Evolutionary conservation across 64 coral and sea anemone species (phyloP).

Genomic region (Stichodactyla helianthus): DNA sequence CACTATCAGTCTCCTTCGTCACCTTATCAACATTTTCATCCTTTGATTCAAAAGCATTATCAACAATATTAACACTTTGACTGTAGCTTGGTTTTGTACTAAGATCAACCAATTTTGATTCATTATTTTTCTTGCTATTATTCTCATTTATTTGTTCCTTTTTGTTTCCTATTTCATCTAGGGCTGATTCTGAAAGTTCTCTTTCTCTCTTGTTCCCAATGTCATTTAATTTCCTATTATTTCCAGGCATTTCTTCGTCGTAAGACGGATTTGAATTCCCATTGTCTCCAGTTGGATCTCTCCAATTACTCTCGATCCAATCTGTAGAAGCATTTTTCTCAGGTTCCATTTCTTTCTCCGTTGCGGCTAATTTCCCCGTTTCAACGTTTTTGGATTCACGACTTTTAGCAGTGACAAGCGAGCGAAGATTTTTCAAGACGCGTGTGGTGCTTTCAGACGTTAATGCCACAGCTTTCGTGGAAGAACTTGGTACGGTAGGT

Average conservation of each 20-base stretch:
- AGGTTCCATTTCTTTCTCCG: neutral
- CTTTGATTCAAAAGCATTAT: neutral
- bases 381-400: neutral
- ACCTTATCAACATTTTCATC: neutral
- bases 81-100: neutral
- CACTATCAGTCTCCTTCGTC: no score
- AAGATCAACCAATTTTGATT: neutral
- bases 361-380: neutral
- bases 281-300: neutral
- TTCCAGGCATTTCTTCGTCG: neutral
- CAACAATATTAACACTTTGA: neutral
- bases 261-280: neutral
- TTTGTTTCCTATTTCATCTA: neutral
- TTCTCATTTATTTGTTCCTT: neutral
- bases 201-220: neutral
- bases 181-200: neutral
- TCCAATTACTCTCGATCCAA: neutral
- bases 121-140: neutral
- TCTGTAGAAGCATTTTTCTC: neutral
- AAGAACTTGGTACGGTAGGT: neutral
- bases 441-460: neutral
- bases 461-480: neutral
- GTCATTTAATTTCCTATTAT: neutral
- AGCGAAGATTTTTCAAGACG: neutral
- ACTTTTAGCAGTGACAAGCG: neutral